These are phyloP conservation scores for Caenorhabditis sp. DNA, from an alignment of 2,888 invertebrate genomes.

Conservation along the genomic window DNA sequence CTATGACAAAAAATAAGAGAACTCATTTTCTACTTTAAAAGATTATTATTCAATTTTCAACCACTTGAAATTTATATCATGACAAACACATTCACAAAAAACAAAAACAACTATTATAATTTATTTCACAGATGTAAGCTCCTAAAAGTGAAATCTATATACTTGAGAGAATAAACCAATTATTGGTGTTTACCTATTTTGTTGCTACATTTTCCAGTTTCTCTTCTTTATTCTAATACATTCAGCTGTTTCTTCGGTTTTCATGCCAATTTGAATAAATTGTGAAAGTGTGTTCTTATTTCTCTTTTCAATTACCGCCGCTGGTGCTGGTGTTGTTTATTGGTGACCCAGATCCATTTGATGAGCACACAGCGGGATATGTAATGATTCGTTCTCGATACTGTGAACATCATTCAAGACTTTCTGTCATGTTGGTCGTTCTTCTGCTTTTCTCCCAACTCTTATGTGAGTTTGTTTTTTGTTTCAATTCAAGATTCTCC, in stretches of 20 bases:
- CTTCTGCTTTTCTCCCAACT: background rate
- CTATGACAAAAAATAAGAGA: no score
- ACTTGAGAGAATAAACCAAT: background rate
- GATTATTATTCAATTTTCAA: no score
- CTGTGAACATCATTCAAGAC: background rate
- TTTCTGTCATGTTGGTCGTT: background rate
- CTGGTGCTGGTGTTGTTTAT: slow-evolving; percentile 1
- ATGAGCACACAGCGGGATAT: slow-evolving; percentile 45
- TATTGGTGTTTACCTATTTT: background rate
- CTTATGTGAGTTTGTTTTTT: background rate
- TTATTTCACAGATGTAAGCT: background rate
- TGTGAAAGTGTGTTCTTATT: slow-evolving; percentile 1
- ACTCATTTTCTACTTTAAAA: no score
- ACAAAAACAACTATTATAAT: no score
- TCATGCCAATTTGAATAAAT: slow-evolving; percentile 1
- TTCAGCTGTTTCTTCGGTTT: background rate
- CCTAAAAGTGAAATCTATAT: background rate
- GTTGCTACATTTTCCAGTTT: background rate
- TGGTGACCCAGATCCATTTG: slow-evolving; percentile 42
- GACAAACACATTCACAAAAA: no score
- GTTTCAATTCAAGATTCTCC: background rate
- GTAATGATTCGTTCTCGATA: background rate
- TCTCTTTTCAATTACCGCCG: slow-evolving; percentile 2
- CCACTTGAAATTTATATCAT: no score
- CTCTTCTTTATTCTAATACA: background rate